A percentile compares a stretch with the other conserved stretches of the same genome.
These are phyloP conservation scores for Tragelaphus oryx DNA, from an alignment of 2,797 vertebrate genomes.

Conservation along the genomic window DNA sequence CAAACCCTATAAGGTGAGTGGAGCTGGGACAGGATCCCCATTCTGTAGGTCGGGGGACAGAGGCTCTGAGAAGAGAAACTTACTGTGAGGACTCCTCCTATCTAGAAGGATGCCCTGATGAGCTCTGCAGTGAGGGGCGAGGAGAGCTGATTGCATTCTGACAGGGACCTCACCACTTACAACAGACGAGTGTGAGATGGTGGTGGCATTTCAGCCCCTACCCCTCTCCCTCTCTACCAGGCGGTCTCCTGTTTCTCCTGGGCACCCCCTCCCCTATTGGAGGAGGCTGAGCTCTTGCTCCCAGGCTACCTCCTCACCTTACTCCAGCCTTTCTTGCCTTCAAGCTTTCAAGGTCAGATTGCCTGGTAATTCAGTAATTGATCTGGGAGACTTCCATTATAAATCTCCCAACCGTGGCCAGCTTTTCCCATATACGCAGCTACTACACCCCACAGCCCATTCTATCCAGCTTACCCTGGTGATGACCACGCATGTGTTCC, in stretches of 20 bases:
- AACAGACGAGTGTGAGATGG: neutral
- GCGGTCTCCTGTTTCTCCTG: neutral
- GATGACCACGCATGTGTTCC: neutral
- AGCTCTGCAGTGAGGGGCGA: neutral
- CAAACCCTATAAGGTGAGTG: neutral
- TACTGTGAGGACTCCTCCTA: neutral
- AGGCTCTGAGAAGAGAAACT: neutral
- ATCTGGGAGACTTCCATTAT: conserved; percentile 49
- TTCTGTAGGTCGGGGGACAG: neutral
- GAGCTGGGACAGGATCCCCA: neutral
- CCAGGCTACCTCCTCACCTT: neutral
- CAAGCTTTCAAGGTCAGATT: conserved; percentile 53
- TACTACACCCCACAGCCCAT: neutral
- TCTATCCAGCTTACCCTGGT: neutral
- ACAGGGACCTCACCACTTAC: neutral
- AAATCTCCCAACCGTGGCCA: conserved; percentile 1
- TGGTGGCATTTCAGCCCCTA: neutral
- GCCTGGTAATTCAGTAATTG: conserved; percentile 41
- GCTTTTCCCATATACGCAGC: conserved; percentile 12
- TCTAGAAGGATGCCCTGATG: neutral
- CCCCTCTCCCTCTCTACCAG: neutral
- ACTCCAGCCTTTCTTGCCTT: neutral
- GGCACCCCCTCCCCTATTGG: neutral
- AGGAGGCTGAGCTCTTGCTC: neutral
- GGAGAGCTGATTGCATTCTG: neutral